A percentile compares a stretch with the other conserved stretches of the same genome.
These are phyloP conservation scores for Sarcophaga carnaria DNA, from an alignment of 2,888 invertebrate genomes.

Conservation along the genomic window DNA sequence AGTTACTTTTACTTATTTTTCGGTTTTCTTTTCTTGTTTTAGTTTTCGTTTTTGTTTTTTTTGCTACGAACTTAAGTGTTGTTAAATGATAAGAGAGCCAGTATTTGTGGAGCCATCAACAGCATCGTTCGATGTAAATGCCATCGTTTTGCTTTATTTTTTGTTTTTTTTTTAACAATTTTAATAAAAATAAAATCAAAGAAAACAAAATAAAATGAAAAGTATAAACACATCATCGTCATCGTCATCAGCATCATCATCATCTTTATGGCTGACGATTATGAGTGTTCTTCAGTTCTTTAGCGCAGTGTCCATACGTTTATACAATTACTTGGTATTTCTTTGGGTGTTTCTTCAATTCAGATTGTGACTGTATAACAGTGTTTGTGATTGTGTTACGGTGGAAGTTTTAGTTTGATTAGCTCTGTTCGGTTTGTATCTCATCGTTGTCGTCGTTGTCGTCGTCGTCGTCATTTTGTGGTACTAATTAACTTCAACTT, in stretches of 20 bases:
- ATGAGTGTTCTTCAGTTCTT: not conserved
- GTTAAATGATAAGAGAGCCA: constrained; percentile 63
- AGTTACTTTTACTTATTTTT: constrained; percentile 22
- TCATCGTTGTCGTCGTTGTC: constrained; percentile 17
- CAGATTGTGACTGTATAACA: not conserved
- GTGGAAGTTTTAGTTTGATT: constrained; percentile 21
- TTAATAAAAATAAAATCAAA: not conserved
- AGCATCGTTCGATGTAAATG: not conserved
- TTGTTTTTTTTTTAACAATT: constrained; percentile 15
- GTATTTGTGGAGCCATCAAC: constrained; percentile 51
- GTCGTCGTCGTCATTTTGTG: constrained; percentile 36
- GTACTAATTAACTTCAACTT: constrained; percentile 70
- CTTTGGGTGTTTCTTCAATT: constrained; percentile 48
- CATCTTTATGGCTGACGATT: constrained; percentile 27
- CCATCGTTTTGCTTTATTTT: constrained; percentile 17
- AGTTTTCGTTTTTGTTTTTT: constrained; percentile 6
- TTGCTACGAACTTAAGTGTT: constrained; percentile 48
- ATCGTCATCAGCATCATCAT: not conserved
- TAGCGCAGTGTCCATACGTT: not conserved
- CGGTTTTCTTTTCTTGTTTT: not conserved
- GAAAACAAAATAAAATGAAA: too few relatives aligned
- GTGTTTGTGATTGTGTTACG: not conserved
- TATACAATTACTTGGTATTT: constrained; percentile 35
- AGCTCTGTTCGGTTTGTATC: constrained; percentile 51
- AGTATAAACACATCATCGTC: not conserved